Percentiles rank a stretch among this genome's conserved stretches.
Conservation (phyloP, 2,797 vertebrate genomes). For the Amblyraja radiata region DNA sequence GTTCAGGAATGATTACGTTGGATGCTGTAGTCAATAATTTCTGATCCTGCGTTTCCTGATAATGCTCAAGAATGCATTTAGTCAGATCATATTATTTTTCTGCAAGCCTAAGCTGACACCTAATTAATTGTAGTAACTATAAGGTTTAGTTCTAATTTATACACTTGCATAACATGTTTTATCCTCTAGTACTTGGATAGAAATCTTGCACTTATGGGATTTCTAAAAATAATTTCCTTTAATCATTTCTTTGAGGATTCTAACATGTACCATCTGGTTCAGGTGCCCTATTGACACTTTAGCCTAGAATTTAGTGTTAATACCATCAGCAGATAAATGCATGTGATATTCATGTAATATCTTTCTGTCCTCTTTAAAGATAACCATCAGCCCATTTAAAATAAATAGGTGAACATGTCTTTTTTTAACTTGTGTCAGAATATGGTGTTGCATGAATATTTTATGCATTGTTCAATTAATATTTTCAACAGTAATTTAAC, state of each 20-base stretch:
- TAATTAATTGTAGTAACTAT: not conserved
- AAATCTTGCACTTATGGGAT: not conserved
- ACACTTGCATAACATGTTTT: not conserved
- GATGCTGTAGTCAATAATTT: constrained; percentile 1
- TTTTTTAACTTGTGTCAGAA: not conserved
- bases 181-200: not conserved
- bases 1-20: not conserved
- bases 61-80: constrained; percentile 8
- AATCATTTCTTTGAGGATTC: not conserved
- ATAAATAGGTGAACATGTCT: not conserved
- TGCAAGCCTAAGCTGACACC: constrained; percentile 7
- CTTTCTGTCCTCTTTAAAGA: not conserved
- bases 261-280: not conserved
- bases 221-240: not conserved
- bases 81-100: constrained; percentile 9
- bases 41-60: not conserved
- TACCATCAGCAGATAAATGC: not conserved
- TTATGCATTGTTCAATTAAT: not conserved
- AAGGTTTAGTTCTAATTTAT: not conserved
- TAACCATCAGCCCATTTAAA: not conserved
- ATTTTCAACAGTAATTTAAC: not conserved
- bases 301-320: not conserved
- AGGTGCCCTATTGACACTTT: constrained; percentile 9
- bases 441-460: not conserved
- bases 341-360: not conserved